Evolutionary conservation across 2,888 invertebrate species (phyloP).

Genomic region (Drosophila austrosaltans): DNA sequence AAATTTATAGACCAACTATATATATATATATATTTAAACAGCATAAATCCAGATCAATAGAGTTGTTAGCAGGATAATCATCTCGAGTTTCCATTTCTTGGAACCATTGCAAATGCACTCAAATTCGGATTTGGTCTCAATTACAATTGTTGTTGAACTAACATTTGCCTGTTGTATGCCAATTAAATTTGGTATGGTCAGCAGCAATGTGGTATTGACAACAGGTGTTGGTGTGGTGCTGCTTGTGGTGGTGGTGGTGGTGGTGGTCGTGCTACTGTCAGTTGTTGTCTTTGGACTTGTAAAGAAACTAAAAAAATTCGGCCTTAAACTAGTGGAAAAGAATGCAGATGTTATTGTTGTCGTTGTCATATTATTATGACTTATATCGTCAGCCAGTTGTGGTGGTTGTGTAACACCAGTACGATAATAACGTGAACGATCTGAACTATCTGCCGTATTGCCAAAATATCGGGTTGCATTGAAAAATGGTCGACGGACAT

Average conservation of each 20-base stretch:
- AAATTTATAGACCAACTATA: no score
- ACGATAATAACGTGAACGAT: neutral
- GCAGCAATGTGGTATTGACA: neutral
- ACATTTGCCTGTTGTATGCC: neutral
- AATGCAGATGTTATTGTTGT: neutral
- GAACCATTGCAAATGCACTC: neutral
- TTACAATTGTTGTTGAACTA: slow-evolving; percentile 3
- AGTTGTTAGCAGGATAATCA: neutral
- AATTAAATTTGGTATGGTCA: neutral
- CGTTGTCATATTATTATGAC: neutral
- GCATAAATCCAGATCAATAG: slow-evolving; percentile 3
- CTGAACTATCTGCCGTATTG: neutral
- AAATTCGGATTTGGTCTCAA: neutral
- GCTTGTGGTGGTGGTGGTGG: neutral
- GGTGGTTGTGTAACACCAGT: neutral
- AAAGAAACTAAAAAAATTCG: neutral
- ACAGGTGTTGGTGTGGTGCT: neutral
- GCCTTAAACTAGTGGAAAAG: neutral
- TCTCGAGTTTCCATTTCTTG: neutral
- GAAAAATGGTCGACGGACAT: neutral
- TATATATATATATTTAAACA: neutral
- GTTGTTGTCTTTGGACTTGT: neutral
- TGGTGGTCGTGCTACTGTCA: neutral
- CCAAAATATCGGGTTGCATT: neutral
- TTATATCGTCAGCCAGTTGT: neutral